Evolutionary conservation across 1,140 invertebrate genomes (phyloP), one percentile per base, ranked within the genome.

Genomic region (Drosophila ironensis): DNA sequence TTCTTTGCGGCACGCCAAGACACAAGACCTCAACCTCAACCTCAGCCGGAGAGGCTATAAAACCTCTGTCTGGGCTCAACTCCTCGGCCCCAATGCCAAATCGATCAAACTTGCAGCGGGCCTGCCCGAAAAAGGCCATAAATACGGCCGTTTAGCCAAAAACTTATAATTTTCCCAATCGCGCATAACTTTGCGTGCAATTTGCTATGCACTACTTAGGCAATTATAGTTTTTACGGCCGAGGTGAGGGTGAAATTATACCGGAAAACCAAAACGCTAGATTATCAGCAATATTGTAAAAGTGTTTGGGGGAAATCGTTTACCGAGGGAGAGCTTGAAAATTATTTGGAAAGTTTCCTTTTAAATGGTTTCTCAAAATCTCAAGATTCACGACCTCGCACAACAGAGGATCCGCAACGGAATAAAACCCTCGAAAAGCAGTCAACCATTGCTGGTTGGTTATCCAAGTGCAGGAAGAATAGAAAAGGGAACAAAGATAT

Each of bases 61-160:
- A 68, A 41, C 17, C 66, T 41, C 16, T 42, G 44, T 33, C 41
- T 33, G 2, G 4, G 25, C 25, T 12, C 9, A 11, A 45, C 11
- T 37, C 19, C 14, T 17, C 11, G 37, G 9, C 14, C 42, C 42
- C 77, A 77, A 77, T 64, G 77, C 25, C 69, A 42, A 77, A 82
- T 82, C 77, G 77, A 82, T 82, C 78, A 82, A 82, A 82, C 77
- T 70, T 84, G 48, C 78, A 77, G 37, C 59, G 24, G 52, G 72
- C 30, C 56, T 40, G 22, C 19, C 41, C 28, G 45, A 70, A 59
- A 22, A 24, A 37, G 42, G 38, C 41, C 38, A 69, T 37, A 35
- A 68, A 59, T 48, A 42, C 33, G 24, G 19, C 52, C 42, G 17
- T 56, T 59, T 57, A 25, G 38, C 28, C 14, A 37, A 57, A 37